Percentiles rank a stretch among this genome's conserved stretches.
Conservation (phyloP, 2,888 invertebrate genomes). For the Phortica okadai region DNA sequence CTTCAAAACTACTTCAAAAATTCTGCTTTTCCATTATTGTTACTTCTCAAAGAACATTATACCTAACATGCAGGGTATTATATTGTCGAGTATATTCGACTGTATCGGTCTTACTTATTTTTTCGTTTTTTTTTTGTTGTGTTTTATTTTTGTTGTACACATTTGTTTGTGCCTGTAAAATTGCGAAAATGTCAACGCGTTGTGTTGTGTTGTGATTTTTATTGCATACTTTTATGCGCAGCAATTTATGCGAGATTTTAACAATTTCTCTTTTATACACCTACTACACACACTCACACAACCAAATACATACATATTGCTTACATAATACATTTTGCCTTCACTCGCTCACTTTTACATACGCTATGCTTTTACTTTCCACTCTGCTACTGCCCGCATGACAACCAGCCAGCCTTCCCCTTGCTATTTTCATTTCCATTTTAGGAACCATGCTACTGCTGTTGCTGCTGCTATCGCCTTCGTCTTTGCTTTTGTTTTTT, state of each 20-base stretch:
- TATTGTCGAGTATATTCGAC: too few relatives aligned
- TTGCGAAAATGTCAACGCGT: background rate
- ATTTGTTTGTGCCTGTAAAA: slow-evolving; percentile 10
- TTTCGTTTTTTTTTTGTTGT: too few relatives aligned
- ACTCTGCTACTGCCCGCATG: too few relatives aligned
- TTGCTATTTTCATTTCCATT: background rate
- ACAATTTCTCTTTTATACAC: slow-evolving; percentile 47
- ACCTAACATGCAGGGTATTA: too few relatives aligned
- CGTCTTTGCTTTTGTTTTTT: slow-evolving; percentile 38
- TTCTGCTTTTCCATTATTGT: too few relatives aligned
- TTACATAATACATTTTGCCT: background rate
- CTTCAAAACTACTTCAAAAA: too few relatives aligned
- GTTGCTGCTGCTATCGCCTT: background rate
- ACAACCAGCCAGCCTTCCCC: background rate
- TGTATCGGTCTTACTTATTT: background rate
- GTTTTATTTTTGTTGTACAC: background rate
- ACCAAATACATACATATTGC: background rate
- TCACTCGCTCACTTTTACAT: background rate
- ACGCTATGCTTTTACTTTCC: background rate
- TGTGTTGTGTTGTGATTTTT: slow-evolving; percentile 68
- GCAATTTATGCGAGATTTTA: slow-evolving; percentile 67
- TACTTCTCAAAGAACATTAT: too few relatives aligned
- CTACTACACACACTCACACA: background rate
- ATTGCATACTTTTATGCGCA: slow-evolving; percentile 62
- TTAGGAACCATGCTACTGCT: slow-evolving; percentile 56